Conservation (phyloP, 2,797 vertebrate genomes). For the Syndactyla subalaris region DNA sequence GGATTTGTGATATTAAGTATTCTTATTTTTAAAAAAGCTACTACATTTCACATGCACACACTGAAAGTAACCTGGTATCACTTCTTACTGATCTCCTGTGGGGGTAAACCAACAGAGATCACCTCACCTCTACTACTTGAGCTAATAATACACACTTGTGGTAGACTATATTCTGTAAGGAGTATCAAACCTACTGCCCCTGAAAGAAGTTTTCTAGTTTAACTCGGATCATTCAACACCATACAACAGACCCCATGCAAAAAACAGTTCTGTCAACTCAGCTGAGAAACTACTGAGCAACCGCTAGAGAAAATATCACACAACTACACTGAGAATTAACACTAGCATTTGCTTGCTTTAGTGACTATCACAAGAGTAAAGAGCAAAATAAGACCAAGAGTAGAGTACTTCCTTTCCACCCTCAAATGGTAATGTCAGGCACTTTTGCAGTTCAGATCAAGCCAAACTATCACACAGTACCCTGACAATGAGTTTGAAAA, state of each 20-base stretch:
- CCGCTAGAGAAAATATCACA: not conserved
- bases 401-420: not conserved
- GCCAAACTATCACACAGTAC: not conserved
- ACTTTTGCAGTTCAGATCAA: not conserved
- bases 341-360: not conserved
- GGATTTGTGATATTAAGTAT: not conserved
- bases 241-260: not conserved
- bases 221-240: not conserved
- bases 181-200: not conserved
- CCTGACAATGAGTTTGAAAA: not conserved
- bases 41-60: fast-evolving
- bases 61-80: not conserved
- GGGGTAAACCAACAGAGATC: not conserved
- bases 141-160: not conserved
- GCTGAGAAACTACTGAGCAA: not conserved
- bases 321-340: not conserved
- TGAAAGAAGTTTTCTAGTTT: not conserved
- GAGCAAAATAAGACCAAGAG: not conserved
- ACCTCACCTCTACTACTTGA: not conserved
- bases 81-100: not conserved
- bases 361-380: not conserved
- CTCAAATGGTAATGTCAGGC: not conserved
- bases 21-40: not conserved
- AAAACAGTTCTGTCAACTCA: not conserved
- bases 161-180: fast-evolving